phyloP scores from a whole-genome alignment of 2,797 vertebrate genomes.

The Setipinna tenuifilis region DNA sequence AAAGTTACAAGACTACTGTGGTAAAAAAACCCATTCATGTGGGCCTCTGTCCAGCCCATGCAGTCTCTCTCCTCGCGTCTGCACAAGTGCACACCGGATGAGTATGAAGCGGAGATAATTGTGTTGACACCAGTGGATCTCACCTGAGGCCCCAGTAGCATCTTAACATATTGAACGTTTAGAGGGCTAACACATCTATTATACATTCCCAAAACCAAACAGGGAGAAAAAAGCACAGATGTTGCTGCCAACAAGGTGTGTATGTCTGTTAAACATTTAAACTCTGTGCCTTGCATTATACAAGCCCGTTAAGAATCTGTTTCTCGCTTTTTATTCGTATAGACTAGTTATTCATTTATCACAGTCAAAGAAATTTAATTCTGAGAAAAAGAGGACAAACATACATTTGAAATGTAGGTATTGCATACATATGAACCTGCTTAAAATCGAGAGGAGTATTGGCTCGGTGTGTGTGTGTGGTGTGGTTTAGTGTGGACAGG shows the following conservation, averaged over 20 bases:
- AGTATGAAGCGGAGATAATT: slow-evolving; percentile 52
- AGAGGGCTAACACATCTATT: slow-evolving; percentile 57
- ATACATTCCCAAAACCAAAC: slow-evolving; percentile 56
- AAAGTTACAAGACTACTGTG: neutral
- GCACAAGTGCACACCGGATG: slow-evolving; percentile 26
- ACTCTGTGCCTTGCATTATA: slow-evolving; percentile 4
- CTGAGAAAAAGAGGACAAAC: neutral
- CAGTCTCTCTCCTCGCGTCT: slow-evolving; percentile 6
- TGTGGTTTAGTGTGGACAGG: neutral
- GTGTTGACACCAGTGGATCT: slow-evolving; percentile 49
- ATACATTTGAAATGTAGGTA: neutral
- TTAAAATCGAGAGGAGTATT: neutral
- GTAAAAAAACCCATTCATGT: neutral
- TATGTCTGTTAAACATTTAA: slow-evolving; percentile 25
- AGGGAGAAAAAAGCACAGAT: slow-evolving; percentile 35
- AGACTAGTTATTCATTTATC: neutral
- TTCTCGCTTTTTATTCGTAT: neutral
- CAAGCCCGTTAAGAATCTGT: neutral
- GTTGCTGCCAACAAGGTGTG: slow-evolving; percentile 57
- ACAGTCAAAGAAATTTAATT: neutral
- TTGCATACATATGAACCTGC: neutral
- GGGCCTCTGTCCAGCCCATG: slow-evolving; percentile 18
- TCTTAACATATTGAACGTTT: slow-evolving; percentile 54
- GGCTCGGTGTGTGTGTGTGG: neutral
- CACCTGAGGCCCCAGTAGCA: slow-evolving; percentile 54